Base-by-base conservation (phyloP, 2,113 vertebrate species). In the Capreolus pygargus region DNA sequence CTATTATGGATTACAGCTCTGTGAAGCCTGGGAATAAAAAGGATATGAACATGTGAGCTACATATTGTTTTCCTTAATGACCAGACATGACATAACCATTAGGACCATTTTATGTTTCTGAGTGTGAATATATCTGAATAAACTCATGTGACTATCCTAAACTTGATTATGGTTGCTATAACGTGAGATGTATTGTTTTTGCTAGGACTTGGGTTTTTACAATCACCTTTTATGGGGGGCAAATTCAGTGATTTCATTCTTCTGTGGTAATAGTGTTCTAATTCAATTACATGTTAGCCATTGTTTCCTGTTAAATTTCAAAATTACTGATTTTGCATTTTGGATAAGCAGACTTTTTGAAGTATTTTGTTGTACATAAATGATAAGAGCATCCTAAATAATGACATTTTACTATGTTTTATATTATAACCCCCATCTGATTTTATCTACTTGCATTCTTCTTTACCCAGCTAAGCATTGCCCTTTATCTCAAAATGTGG, bases 401-500 rank as follows among this genome's bases (percentile, higher is more conserved):
- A 10, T 83, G 70, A 88, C 43, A 88, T 82, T 70, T 96, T n/a
- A 14, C 27, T 90, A 7, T 67, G 17, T 52, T 61, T 57, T 86
- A 50, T 23, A 52, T 95, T 91, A 85, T 94, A 28, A 1, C 27
- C 1, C 4, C 45, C 57, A 47, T 60, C 28, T 92, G 27, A 36
- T 90, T 96, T 97, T 86, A 78, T 86, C 45, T 93, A 2, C 1
- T 58, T 21, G 19, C 6, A 82, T 4, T 84, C 17, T 90, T n/a
- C 27, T 60, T 96, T 95, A 39, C 27, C 39, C 6, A 52, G 36
- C 7, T 61, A 74, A 88, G 15, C 25, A 83, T 27, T 93, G 33
- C 3, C 23, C 36, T 89, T 97, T 96, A 92, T 61, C 39, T 94
- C 14, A 90, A 92, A 96, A 85, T 64, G 27, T 89, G 47, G 50